Conservation (phyloP, 2,888 invertebrate genomes). For the Melitaea athalia region DNA sequence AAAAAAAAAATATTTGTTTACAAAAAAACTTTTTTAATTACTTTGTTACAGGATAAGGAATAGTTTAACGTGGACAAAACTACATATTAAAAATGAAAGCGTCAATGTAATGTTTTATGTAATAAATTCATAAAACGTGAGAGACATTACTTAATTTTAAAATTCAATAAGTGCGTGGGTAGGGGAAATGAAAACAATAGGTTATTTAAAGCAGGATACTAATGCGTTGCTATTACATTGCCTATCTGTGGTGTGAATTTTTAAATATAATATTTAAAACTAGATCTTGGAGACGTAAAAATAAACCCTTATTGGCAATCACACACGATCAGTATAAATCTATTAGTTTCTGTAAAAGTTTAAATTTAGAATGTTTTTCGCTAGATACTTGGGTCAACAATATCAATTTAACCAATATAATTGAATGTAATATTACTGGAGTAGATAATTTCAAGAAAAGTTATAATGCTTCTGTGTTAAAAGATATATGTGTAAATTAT, state of each 20-base stretch:
- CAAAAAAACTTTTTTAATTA: background rate
- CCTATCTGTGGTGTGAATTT: conserved; percentile 9
- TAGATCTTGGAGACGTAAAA: too few species aligned
- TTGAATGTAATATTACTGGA: too few species aligned
- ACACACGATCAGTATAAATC: too few species aligned
- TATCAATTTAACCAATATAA: too few species aligned
- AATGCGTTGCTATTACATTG: conserved; percentile 31
- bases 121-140: conserved; percentile 17
- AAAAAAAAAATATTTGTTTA: background rate
- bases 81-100: background rate
- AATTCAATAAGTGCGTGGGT: conserved; percentile 34
- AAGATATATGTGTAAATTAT: too few species aligned
- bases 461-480: too few species aligned
- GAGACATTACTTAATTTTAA: conserved; percentile 22
- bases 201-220: conserved; percentile 42
- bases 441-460: too few species aligned
- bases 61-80: background rate
- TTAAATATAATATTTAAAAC: conserved; percentile 12
- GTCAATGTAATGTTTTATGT: background rate
- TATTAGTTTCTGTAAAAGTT: too few species aligned
- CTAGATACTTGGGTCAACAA: too few species aligned
- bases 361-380: too few species aligned
- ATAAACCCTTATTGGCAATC: too few species aligned
- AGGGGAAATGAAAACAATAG: conserved; percentile 41
- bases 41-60: background rate